These are phyloP conservation scores for Caenorhabditis brenneri DNA, from an alignment of 1,140 invertebrate genomes.

Conservation along the genomic window DNA sequence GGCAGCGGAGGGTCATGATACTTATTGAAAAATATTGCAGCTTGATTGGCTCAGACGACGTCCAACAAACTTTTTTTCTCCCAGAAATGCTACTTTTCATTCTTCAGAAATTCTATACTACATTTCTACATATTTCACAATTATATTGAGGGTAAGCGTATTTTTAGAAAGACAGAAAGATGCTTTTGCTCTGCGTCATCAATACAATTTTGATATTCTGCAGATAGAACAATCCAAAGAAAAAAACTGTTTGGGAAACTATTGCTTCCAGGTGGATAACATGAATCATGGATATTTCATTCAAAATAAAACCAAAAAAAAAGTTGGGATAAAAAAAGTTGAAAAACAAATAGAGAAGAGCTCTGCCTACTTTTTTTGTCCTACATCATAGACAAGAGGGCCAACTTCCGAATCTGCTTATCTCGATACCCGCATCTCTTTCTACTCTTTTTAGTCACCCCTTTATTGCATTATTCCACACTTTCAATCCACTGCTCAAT, in stretches of 20 bases:
- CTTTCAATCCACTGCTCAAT: conserved; percentile 23
- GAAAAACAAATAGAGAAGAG: not conserved
- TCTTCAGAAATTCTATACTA: too few relatives aligned
- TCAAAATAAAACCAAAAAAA: too few relatives aligned
- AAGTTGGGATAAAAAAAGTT: not conserved
- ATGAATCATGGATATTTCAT: too few relatives aligned
- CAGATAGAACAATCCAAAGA: too few relatives aligned
- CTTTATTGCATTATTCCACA: conserved; percentile 41
- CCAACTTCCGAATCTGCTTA: conserved; percentile 38
- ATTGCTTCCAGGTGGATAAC: too few relatives aligned
- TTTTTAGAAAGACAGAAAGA: too few relatives aligned
- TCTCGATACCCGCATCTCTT: conserved; percentile 36
- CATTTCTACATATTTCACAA: too few relatives aligned
- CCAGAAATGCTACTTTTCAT: not conserved
- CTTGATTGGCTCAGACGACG: not conserved
- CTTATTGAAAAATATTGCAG: conserved; percentile 20
- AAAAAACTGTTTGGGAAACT: too few relatives aligned
- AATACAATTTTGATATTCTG: too few relatives aligned
- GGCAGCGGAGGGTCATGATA: conserved; percentile 13
- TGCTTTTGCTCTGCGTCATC: too few relatives aligned
- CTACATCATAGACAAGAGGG: conserved; percentile 26
- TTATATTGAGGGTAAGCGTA: too few relatives aligned
- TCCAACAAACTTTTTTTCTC: not conserved
- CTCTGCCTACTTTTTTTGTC: not conserved
- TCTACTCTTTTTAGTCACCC: conserved; percentile 12